A percentile compares a stretch with the other conserved stretches of the same genome.
phyloP scores from a whole-genome alignment of 2,888 invertebrate genomes.

The Dichetophora obliterata region DNA sequence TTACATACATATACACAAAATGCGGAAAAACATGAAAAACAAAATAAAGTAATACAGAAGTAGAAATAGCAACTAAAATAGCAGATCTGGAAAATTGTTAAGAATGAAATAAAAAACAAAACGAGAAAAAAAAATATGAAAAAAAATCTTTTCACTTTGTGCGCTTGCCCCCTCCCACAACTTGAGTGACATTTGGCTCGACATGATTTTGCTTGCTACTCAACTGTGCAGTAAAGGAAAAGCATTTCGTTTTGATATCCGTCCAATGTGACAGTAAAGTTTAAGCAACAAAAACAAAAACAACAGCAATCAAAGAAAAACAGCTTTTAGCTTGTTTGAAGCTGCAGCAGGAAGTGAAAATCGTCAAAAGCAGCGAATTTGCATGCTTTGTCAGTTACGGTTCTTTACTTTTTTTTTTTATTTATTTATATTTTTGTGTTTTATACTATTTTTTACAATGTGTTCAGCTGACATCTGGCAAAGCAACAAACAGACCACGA shows the following conservation, averaged over 20 bases:
- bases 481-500: no score
- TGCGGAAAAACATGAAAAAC: no score
- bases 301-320: neutral
- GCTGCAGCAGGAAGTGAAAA: neutral
- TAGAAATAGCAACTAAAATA: neutral
- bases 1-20: neutral
- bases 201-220: constrained; percentile 17
- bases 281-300: neutral
- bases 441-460: no score
- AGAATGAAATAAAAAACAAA: neutral
- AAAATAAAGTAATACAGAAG: neutral
- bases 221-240: neutral
- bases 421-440: no score
- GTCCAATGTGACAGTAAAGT: neutral
- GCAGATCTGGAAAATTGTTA: neutral
- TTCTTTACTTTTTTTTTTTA: no score
- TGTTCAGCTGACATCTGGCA: no score
- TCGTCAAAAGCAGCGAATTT: constrained; percentile 11
- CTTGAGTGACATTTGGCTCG: constrained; percentile 21
- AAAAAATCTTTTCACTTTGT: neutral
- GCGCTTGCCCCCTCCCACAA: neutral
- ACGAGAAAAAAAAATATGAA: neutral
- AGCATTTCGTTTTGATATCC: neutral
- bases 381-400: neutral
- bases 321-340: neutral